A percentile compares a stretch with the other conserved stretches of the same genome.
These are phyloP conservation scores for Pollenia griseotomentosa DNA, from an alignment of 2,888 invertebrate genomes.

Conservation along the genomic window DNA sequence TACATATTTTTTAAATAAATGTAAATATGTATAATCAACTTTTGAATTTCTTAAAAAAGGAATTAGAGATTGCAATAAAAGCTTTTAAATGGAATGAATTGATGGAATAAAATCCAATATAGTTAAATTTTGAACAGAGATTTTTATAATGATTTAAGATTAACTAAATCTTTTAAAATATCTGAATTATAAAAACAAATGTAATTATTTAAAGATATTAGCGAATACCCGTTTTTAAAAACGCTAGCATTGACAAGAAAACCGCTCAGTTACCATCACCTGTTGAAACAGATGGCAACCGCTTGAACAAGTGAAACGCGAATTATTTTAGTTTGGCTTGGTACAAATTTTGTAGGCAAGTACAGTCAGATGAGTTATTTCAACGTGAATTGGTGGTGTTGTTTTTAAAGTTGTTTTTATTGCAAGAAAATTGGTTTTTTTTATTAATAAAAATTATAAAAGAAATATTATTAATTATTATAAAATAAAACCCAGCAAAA, in stretches of 20 bases:
- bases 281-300: conserved; percentile 53
- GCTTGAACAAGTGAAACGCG: conserved; percentile 52
- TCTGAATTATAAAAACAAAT: background rate
- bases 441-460: conserved; percentile 22
- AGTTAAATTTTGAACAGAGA: no score
- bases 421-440: conserved; percentile 34
- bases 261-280: background rate
- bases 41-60: no score
- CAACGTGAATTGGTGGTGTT: conserved; percentile 57
- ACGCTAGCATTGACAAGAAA: background rate
- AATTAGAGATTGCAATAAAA: no score
- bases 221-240: background rate
- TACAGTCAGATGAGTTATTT: conserved; percentile 74
- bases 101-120: no score
- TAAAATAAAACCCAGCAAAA: conserved; percentile 25
- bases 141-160: no score
- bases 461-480: conserved; percentile 31
- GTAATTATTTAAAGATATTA: no score
- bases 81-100: no score
- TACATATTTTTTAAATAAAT: no score
- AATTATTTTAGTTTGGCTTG: conserved; percentile 62
- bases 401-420: background rate
- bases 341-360: conserved; percentile 68
- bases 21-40: no score
- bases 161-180: no score